Evolutionary conservation across 2,113 vertebrate genomes (phyloP).

Genomic region (Pterocles burchelli): DNA sequence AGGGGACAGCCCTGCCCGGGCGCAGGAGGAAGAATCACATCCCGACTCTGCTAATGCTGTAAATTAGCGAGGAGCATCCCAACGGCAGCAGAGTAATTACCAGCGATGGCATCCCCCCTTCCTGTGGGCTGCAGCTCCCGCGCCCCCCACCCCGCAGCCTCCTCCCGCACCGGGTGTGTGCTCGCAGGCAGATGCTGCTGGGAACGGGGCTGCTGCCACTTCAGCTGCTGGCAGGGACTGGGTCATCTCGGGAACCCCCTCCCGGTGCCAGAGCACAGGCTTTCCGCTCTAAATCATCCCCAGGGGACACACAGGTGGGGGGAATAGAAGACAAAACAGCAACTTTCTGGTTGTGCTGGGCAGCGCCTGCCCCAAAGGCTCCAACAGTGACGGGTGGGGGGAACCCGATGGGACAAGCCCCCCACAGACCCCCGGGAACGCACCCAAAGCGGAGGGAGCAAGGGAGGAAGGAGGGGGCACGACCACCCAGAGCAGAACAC

Average conservation of each 20-base stretch:
- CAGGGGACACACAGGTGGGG: constrained; percentile 19
- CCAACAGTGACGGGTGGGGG: rapidly evolving
- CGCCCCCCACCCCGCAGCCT: background rate
- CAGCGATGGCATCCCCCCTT: constrained; percentile 37
- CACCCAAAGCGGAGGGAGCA: background rate
- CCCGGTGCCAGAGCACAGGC: constrained; percentile 4
- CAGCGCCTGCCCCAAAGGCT: background rate
- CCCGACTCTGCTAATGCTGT: constrained; percentile 17
- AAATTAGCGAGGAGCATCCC: constrained; percentile 76
- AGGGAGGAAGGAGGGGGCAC: background rate
- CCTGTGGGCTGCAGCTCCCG: background rate
- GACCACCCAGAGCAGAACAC: background rate
- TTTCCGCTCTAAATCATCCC: constrained; percentile 46
- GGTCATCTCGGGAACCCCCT: constrained; percentile 38
- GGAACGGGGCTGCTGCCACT: constrained; percentile 76
- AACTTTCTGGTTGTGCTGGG: background rate
- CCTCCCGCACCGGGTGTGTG: background rate
- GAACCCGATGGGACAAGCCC: rapidly evolving
- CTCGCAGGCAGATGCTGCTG: constrained; percentile 73
- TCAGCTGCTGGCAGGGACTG: constrained; percentile 73
- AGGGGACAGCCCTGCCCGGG: constrained; percentile 6
- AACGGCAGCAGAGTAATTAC: constrained; percentile 75
- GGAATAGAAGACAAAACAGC: background rate
- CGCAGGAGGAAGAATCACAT: background rate
- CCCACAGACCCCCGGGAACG: rapidly evolving